Percentiles rank a stretch among this genome's conserved stretches.
Conservation (phyloP, 2,888 invertebrate genomes). For the Phengaris alcon region DNA sequence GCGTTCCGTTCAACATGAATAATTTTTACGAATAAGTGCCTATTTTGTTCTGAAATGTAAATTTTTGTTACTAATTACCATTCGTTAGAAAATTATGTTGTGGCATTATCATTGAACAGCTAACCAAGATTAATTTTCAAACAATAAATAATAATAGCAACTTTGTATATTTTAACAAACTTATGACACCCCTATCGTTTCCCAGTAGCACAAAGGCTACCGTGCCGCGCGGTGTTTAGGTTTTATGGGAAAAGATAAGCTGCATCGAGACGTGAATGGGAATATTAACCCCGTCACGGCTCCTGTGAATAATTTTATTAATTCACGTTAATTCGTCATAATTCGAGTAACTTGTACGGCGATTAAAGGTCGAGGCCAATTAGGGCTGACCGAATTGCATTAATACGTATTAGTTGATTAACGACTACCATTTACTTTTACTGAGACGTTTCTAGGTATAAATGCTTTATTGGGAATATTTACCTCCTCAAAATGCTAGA, state of each 20-base stretch:
- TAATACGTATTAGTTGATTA: neutral
- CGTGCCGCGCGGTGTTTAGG: neutral
- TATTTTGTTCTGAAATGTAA: neutral
- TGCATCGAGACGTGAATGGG: neutral
- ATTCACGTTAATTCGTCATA: constrained; percentile 3
- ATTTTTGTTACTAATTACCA: neutral
- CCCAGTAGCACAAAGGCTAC: neutral
- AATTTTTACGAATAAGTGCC: neutral
- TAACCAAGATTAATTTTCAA: neutral
- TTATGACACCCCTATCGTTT: neutral
- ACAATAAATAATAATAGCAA: too few species aligned
- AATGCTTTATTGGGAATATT: neutral
- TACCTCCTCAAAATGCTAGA: neutral
- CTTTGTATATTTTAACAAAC: too few species aligned
- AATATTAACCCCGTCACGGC: constrained; percentile 6
- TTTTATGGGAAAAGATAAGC: constrained; percentile 6
- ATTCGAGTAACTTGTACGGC: neutral
- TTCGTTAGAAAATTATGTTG: neutral
- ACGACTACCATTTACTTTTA: constrained; percentile 1
- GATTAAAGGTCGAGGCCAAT: constrained; percentile 6
- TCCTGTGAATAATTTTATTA: neutral
- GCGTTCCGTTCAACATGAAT: neutral
- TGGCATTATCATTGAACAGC: neutral
- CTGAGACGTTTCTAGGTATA: neutral
- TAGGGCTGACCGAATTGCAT: constrained; percentile 15